Evolutionary conservation across 2,888 invertebrate genomes (phyloP).

Genomic region (Trissoscelio sp.): DNA sequence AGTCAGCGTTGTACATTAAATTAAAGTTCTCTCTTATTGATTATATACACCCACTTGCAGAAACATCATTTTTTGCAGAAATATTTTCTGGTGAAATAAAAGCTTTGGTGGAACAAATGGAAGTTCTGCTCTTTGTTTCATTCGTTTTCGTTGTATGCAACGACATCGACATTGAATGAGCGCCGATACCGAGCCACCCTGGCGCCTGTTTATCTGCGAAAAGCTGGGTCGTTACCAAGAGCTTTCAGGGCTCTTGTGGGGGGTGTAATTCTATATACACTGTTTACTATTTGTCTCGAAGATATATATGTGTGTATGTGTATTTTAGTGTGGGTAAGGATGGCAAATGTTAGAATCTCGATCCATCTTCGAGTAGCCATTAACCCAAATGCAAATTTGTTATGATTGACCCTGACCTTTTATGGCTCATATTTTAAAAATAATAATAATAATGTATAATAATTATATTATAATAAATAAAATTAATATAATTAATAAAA

Average conservation of each 20-base stretch:
- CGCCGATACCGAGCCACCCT: slow-evolving; percentile 51
- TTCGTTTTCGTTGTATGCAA: slow-evolving; percentile 7
- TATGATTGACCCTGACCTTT: slow-evolving; percentile 34
- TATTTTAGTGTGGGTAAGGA: not conserved
- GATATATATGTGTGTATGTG: too few relatives aligned
- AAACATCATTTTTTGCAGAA: not conserved
- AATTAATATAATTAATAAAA: too few relatives aligned
- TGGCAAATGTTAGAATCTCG: slow-evolving; percentile 18
- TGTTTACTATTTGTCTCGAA: not conserved
- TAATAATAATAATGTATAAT: too few relatives aligned
- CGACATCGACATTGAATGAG: slow-evolving; percentile 1
- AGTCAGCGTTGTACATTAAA: too few relatives aligned
- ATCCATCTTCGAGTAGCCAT: slow-evolving; percentile 31
- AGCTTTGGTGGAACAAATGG: slow-evolving; percentile 21
- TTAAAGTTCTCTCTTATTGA: too few relatives aligned
- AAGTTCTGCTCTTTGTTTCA: slow-evolving; percentile 3
- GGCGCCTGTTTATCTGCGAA: slow-evolving; percentile 45
- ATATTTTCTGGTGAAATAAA: slow-evolving; percentile 14
- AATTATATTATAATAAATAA: too few relatives aligned
- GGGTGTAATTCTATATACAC: slow-evolving; percentile 4
- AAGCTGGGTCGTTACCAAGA: slow-evolving; percentile 53
- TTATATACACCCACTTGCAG: too few relatives aligned
- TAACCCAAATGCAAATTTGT: slow-evolving; percentile 31
- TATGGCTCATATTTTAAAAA: too few relatives aligned
- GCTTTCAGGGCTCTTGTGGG: slow-evolving; percentile 11